Percentiles rank a stretch among this genome's conserved stretches.
Conservation (phyloP, 1,140 invertebrate genomes). For the Drosophila subobscura region DNA sequence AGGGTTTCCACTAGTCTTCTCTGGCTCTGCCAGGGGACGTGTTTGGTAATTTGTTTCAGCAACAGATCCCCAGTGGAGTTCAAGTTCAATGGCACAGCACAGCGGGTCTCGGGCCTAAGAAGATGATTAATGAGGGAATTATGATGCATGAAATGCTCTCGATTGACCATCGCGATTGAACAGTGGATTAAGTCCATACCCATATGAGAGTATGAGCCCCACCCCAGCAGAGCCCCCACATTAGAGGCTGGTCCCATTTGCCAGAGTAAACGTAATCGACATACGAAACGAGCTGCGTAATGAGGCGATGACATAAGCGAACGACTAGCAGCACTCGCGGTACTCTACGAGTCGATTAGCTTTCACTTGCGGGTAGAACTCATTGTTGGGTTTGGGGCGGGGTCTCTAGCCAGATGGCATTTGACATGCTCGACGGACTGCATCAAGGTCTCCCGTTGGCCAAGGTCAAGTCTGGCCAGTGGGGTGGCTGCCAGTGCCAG, state of each 20-base stretch:
- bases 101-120: slow-evolving; percentile 5
- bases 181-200: slow-evolving; percentile 17
- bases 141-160: slow-evolving; percentile 28
- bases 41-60: slow-evolving; percentile 29
- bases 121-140: slow-evolving; percentile 33
- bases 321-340: not conserved
- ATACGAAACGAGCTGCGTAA: slow-evolving; percentile 22
- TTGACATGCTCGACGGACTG: slow-evolving; percentile 38
- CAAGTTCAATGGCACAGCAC: slow-evolving; percentile 37
- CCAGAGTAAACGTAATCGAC: slow-evolving; percentile 1
- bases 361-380: slow-evolving; percentile 5
- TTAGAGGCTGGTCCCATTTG: slow-evolving; percentile 26
- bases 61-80: slow-evolving; percentile 14
- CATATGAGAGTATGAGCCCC: slow-evolving; percentile 12
- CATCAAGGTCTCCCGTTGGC: slow-evolving; percentile 17
- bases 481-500: not conserved
- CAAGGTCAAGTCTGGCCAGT: slow-evolving; percentile 12
- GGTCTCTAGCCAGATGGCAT: slow-evolving; percentile 2
- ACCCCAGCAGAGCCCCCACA: slow-evolving; percentile 12
- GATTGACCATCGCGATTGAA: slow-evolving; percentile 25
- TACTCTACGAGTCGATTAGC: not conserved
- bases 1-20: slow-evolving; percentile 41
- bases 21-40: slow-evolving; percentile 11
- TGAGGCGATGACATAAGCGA: slow-evolving; percentile 49
- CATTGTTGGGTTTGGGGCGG: slow-evolving; percentile 25